Conservation (phyloP, 2,888 invertebrate genomes). For the Agrypnus murinus region DNA sequence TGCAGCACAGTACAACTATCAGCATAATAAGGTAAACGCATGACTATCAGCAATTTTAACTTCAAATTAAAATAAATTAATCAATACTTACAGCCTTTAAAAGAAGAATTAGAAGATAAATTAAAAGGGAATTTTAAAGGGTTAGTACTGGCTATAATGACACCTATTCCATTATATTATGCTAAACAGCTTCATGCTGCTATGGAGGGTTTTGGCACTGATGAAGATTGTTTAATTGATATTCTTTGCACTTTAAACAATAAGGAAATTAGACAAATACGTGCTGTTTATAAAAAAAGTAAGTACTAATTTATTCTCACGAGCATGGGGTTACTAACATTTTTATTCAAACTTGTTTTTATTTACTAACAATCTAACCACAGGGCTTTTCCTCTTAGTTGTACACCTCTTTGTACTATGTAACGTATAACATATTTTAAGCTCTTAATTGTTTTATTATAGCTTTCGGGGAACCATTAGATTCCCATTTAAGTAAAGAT, state of each 20-base stretch:
- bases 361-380: no score
- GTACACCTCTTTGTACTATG: no score
- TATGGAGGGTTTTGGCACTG: slow-evolving; percentile 88
- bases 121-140: slow-evolving; percentile 92
- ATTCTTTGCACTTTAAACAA: slow-evolving; percentile 92
- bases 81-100: slow-evolving; percentile 77
- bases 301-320: no score
- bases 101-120: slow-evolving; percentile 91
- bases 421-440: no score
- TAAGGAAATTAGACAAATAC: slow-evolving; percentile 86
- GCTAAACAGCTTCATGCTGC: slow-evolving; percentile 90
- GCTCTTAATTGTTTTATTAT: no score
- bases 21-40: slow-evolving; percentile 91
- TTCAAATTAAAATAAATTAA: slow-evolving; percentile 9
- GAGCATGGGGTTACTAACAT: no score
- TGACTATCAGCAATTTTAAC: slow-evolving; percentile 30
- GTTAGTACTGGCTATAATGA: slow-evolving; percentile 87
- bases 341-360: no score
- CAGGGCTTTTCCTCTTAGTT: no score
- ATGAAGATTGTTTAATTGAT: slow-evolving; percentile 90
- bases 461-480: slow-evolving; percentile 86
- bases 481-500: slow-evolving; percentile 88
- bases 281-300: slow-evolving; percentile 85
- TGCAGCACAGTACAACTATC: slow-evolving; percentile 85
- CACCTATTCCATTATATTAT: slow-evolving; percentile 88